phyloP scores from a whole-genome alignment of 2,797 vertebrate genomes.

The Myoxocephalus aenaeus region DNA sequence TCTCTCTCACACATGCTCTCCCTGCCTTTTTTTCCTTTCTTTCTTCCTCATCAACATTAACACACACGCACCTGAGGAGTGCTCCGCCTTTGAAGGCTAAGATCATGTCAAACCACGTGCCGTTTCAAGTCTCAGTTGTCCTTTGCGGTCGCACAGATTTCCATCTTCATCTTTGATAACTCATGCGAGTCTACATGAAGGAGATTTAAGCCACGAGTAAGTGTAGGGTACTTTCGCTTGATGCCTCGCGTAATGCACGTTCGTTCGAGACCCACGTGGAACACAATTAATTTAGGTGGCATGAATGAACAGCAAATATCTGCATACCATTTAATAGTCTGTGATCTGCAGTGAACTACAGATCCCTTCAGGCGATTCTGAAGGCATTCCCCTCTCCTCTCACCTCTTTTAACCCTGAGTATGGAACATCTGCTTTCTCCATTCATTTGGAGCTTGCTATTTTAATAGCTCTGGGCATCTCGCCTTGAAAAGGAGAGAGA shows the following conservation, averaged over 20 bases:
- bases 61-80: constrained; percentile 4
- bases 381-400: constrained; percentile 71
- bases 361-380: constrained; percentile 63
- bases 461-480: constrained; percentile 81
- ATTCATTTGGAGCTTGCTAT: constrained; percentile 72
- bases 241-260: constrained; percentile 6
- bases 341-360: constrained; percentile 61
- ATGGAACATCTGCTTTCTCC: constrained; percentile 81
- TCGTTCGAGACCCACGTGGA: not conserved
- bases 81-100: constrained; percentile 31
- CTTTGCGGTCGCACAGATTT: constrained; percentile 39
- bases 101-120: constrained; percentile 26
- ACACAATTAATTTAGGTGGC: constrained; percentile 34
- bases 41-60: constrained; percentile 18
- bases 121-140: constrained; percentile 7
- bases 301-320: constrained; percentile 42
- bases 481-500: constrained; percentile 71
- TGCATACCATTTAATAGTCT: constrained; percentile 41
- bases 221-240: constrained; percentile 14
- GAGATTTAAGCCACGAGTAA: constrained; percentile 6
- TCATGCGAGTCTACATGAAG: constrained; percentile 13
- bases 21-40: not conserved
- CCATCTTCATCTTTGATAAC: constrained; percentile 23
- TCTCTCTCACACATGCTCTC: not conserved
- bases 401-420: constrained; percentile 80